Percentiles rank a stretch among this genome's conserved stretches.
Evolutionary conservation across 2,888 invertebrate species (phyloP).

Genomic region (Ecliptopera silaceata): DNA sequence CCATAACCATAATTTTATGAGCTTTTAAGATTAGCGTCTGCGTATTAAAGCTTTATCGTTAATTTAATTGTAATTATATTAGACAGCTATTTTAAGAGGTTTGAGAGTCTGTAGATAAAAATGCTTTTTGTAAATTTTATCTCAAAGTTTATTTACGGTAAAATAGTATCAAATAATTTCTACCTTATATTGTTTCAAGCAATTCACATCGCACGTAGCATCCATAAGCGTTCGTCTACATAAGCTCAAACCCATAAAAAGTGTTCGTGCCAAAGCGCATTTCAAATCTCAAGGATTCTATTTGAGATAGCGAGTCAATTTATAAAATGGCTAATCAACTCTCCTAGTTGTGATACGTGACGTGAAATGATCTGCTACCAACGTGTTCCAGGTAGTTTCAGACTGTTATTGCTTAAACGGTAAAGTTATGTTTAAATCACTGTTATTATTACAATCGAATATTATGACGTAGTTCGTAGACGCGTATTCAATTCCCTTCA

Average conservation of each 20-base stretch:
- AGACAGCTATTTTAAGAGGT: too few species aligned
- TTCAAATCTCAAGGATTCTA: conserved; percentile 25
- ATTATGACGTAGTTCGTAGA: too few species aligned
- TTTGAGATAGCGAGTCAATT: conserved; percentile 26
- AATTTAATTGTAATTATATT: too few species aligned
- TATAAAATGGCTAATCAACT: conserved; percentile 36
- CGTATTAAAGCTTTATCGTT: not conserved
- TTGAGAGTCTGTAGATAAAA: too few species aligned
- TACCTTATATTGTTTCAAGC: too few species aligned
- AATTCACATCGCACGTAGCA: conserved; percentile 12
- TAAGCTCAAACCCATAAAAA: conserved; percentile 32
- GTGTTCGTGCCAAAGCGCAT: conserved; percentile 32
- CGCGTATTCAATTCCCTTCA: too few species aligned
- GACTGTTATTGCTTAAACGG: not conserved
- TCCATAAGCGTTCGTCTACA: conserved; percentile 17
- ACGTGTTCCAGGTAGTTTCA: not conserved
- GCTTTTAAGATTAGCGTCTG: not conserved
- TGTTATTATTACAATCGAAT: too few species aligned
- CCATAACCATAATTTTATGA: conserved; percentile 12
- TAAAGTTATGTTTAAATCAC: too few species aligned
- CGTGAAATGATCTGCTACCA: conserved; percentile 17
- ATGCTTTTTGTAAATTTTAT: too few species aligned
- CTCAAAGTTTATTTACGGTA: too few species aligned
- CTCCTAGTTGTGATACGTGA: conserved; percentile 32
- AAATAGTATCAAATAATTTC: too few species aligned